phyloP scores from a whole-genome alignment of 2,797 vertebrate species.

The Lutjanus argentimaculatus region DNA sequence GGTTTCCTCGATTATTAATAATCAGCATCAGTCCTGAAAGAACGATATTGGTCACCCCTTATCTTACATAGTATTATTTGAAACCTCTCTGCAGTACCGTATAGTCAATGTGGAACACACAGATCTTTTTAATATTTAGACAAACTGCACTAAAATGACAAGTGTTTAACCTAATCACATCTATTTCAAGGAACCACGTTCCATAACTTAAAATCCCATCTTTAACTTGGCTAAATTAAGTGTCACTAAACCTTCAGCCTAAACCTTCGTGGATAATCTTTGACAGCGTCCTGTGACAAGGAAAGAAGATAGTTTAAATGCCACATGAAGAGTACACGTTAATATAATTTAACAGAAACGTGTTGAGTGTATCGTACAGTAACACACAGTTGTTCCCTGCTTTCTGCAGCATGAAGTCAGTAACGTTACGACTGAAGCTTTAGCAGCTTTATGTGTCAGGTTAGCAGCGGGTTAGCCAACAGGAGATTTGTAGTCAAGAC shows the following conservation, averaged over 20 bases:
- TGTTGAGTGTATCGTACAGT: not conserved
- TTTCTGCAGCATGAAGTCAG: not conserved
- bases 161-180: slow-evolving; percentile 19
- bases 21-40: no score
- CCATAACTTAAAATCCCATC: slow-evolving; percentile 52
- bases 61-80: not conserved
- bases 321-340: accelerated
- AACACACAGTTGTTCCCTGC: not conserved
- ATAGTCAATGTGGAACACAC: no score
- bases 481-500: slow-evolving; percentile 35
- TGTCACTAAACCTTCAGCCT: slow-evolving; percentile 21
- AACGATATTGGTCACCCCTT: not conserved
- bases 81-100: not conserved
- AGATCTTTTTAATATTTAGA: not conserved
- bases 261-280: slow-evolving; percentile 28
- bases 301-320: not conserved
- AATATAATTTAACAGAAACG: not conserved
- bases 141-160: not conserved
- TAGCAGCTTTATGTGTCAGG: slow-evolving; percentile 33
- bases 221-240: slow-evolving; percentile 25
- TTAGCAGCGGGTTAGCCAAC: slow-evolving; percentile 61
- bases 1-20: no score
- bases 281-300: not conserved
- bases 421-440: slow-evolving; percentile 3
- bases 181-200: slow-evolving; percentile 60